Conservation (phyloP, 1,140 invertebrate genomes). For the Colletes latitarsis region DNA sequence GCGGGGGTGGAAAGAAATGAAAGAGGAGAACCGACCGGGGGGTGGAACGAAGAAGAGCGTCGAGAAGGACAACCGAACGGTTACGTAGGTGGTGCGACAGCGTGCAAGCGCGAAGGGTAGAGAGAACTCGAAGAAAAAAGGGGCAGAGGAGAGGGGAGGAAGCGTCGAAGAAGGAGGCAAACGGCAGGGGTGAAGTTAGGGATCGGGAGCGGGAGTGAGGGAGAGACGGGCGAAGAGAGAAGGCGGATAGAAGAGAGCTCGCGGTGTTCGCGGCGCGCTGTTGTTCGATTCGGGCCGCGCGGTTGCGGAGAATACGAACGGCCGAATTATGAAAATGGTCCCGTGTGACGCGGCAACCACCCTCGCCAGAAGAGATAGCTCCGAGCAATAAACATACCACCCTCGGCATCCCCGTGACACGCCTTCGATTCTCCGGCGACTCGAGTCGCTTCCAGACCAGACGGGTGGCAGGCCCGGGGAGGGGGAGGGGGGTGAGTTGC, state of each 20-base stretch:
- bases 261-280: constrained; percentile 67
- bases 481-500: constrained; percentile 16
- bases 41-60: too few relatives aligned
- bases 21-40: too few relatives aligned
- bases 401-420: constrained; percentile 44
- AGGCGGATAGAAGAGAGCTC: constrained; percentile 46
- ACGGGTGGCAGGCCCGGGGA: constrained; percentile 9
- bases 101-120: neutral
- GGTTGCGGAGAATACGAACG: constrained; percentile 82
- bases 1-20: too few relatives aligned
- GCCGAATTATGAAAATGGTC: constrained; percentile 84
- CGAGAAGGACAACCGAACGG: too few relatives aligned
- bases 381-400: constrained; percentile 79
- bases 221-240: constrained; percentile 35
- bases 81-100: neutral
- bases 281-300: constrained; percentile 80
- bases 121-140: constrained; percentile 41
- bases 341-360: constrained; percentile 79
- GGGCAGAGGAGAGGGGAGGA: constrained; percentile 34
- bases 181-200: constrained; percentile 28
- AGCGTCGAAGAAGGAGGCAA: constrained; percentile 38
- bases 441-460: constrained; percentile 54
- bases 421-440: constrained; percentile 41
- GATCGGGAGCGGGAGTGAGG: constrained; percentile 8
- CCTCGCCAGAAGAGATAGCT: constrained; percentile 79